Conservation (phyloP, 2,113 vertebrate species). For the Anthoscopus minutus region DNA sequence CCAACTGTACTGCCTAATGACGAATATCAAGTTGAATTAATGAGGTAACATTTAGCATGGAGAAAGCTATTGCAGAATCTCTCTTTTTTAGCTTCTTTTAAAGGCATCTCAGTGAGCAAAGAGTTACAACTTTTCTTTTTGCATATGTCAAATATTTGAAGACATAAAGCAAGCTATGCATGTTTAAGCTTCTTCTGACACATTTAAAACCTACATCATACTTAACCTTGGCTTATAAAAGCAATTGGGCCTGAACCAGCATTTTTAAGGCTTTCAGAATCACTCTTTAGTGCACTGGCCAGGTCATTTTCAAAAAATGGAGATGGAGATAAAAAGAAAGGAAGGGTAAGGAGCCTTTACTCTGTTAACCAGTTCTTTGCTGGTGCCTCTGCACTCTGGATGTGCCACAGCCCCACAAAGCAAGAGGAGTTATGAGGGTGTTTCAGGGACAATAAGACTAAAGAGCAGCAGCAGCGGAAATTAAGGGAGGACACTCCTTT, state of each 20-base stretch:
- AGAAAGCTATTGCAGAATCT: accelerated
- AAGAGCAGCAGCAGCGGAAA: neutral
- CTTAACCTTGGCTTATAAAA: slow-evolving; percentile 8
- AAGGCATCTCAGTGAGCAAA: neutral
- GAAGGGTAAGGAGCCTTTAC: neutral
- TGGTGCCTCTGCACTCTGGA: neutral
- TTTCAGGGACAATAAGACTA: neutral
- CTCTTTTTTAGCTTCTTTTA: neutral
- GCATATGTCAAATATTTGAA: neutral
- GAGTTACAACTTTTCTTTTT: neutral
- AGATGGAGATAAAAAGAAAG: neutral
- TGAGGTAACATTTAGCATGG: neutral
- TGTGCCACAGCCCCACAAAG: neutral
- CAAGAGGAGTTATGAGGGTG: neutral
- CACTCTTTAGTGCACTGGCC: neutral
- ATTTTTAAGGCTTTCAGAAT: neutral
- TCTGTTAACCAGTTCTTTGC: neutral
- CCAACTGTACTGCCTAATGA: neutral
- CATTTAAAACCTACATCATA: neutral
- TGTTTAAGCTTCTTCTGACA: neutral
- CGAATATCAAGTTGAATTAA: neutral
- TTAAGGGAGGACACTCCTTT: neutral
- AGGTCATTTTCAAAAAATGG: neutral
- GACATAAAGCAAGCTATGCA: neutral
- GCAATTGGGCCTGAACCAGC: neutral